A percentile compares a stretch with the other conserved stretches of the same genome.
Conservation (phyloP, 2,888 invertebrate genomes). For the Diarsia rubi region DNA sequence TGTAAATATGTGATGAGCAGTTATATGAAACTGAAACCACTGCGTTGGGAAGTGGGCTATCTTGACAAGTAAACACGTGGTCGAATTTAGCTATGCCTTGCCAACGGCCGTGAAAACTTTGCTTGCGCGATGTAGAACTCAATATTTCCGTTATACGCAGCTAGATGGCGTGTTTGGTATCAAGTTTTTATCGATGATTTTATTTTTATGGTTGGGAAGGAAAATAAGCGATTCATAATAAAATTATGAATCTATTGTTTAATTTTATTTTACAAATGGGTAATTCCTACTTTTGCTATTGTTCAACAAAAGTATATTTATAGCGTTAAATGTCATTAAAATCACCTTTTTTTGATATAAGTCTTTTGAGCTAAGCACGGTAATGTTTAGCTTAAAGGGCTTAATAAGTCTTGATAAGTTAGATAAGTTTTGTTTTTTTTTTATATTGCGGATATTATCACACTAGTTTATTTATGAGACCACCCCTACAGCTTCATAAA, state of each 20-base stretch:
- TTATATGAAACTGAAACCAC: constrained; percentile 73
- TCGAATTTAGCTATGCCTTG: constrained; percentile 39
- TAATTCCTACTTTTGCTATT: too few relatives aligned
- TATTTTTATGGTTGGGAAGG: not conserved
- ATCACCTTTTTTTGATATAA: too few relatives aligned
- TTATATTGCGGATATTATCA: too few relatives aligned
- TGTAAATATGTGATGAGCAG: constrained; percentile 69
- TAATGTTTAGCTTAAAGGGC: too few relatives aligned
- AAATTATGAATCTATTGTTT: constrained; percentile 1
- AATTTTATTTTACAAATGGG: not conserved
- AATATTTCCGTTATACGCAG: not conserved
- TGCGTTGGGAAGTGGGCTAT: constrained; percentile 80
- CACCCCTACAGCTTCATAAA: not conserved
- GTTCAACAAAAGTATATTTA: too few relatives aligned
- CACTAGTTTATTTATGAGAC: too few relatives aligned
- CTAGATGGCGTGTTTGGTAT: constrained; percentile 53
- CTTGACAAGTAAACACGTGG: accelerated
- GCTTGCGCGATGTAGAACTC: constrained; percentile 28
- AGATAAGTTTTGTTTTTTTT: too few relatives aligned
- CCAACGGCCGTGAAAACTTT: constrained; percentile 23
- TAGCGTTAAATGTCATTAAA: too few relatives aligned
- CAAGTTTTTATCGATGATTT: constrained; percentile 26
- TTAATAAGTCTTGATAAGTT: too few relatives aligned
- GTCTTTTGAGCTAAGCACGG: too few relatives aligned
- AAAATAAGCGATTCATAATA: not conserved